These are phyloP conservation scores for Pteromalus puparum DNA, from an alignment of 1,140 invertebrate species.

Conservation along the genomic window DNA sequence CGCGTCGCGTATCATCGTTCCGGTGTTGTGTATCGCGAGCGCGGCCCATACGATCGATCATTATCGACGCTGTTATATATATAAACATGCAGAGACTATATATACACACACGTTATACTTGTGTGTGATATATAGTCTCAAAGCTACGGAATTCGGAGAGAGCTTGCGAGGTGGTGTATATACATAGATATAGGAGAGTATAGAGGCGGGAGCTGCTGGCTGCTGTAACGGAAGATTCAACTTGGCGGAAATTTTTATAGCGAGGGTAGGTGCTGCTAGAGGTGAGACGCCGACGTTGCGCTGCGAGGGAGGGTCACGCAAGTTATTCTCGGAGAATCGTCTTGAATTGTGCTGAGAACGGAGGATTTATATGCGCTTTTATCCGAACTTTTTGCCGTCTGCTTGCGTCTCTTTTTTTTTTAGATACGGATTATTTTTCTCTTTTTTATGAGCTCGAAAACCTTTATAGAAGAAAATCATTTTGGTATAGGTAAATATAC, in stretches of 20 bases:
- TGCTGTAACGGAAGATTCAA: conserved; percentile 16
- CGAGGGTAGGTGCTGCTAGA: neutral
- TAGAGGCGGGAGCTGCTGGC: neutral
- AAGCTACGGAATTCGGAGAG: neutral
- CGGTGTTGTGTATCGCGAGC: neutral
- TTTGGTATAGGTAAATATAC: too few species aligned
- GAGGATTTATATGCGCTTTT: conserved; percentile 1
- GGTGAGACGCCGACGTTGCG: neutral
- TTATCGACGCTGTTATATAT: neutral
- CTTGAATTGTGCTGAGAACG: conserved; percentile 14
- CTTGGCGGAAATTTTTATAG: neutral
- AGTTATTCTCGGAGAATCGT: neutral
- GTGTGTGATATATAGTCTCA: neutral
- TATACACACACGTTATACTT: neutral
- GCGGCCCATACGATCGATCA: neutral
- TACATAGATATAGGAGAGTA: neutral
- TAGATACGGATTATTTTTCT: neutral
- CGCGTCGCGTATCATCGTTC: neutral
- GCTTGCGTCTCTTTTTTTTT: neutral
- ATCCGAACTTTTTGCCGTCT: neutral
- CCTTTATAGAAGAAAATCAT: too few species aligned
- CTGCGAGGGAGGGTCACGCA: neutral
- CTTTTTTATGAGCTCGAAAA: too few species aligned
- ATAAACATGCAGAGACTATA: neutral
- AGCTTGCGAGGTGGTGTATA: neutral